These are phyloP conservation scores for Catharus minimus DNA, from an alignment of 2,113 vertebrate genomes.

Conservation along the genomic window DNA sequence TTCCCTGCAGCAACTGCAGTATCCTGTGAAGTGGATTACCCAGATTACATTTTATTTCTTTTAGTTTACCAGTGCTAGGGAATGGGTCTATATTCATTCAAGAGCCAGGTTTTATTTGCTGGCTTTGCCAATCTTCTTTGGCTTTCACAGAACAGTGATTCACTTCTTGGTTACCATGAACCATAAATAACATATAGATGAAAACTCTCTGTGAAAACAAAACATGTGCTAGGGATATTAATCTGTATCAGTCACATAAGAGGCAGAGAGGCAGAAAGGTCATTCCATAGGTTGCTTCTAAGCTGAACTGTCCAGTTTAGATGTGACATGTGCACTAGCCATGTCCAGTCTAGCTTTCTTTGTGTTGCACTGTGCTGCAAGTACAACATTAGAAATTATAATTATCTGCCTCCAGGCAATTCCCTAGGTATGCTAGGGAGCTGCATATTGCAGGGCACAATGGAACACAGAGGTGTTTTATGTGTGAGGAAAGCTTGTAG, in stretches of 20 bases:
- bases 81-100: not conserved
- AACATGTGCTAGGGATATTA: not conserved
- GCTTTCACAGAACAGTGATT: not conserved
- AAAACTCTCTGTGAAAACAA: not conserved
- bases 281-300: not conserved
- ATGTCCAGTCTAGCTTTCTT: not conserved
- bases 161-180: not conserved
- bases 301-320: not conserved
- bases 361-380: not conserved
- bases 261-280: not conserved
- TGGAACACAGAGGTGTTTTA: not conserved
- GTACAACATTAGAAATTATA: conserved; percentile 12
- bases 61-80: not conserved
- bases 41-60: not conserved
- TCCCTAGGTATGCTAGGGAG: not conserved
- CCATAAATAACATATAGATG: not conserved
- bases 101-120: not conserved
- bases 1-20: not conserved
- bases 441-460: not conserved
- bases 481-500: not conserved
- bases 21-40: not conserved
- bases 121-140: not conserved
- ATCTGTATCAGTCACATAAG: not conserved
- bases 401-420: conserved; percentile 5
- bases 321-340: not conserved